A percentile compares a stretch with the other conserved stretches of the same genome.
Conservation (phyloP, 2,888 invertebrate species). For the Xestoiulus laeticollis region DNA sequence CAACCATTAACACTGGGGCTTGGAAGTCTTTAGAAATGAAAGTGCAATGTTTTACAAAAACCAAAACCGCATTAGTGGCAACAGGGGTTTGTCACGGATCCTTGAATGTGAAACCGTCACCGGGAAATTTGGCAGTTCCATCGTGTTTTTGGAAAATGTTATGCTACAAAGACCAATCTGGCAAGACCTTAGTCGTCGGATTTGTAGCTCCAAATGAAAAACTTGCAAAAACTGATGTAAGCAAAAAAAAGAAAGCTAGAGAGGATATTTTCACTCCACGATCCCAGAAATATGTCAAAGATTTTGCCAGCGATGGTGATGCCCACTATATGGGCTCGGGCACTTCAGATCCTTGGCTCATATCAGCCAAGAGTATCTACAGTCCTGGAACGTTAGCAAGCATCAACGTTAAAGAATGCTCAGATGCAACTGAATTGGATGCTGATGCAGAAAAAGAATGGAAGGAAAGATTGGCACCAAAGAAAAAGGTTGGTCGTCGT, state of each 20-base stretch:
- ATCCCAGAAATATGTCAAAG: background rate
- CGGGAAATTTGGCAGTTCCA: background rate
- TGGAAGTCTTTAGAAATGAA: background rate
- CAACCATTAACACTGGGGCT: background rate
- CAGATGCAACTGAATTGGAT: background rate
- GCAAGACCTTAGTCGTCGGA: background rate
- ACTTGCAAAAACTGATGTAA: background rate
- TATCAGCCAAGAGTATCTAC: background rate
- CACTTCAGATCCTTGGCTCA: background rate
- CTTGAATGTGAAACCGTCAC: background rate
- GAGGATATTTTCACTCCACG: background rate
- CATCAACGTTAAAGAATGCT: background rate
- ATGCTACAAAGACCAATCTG: background rate
- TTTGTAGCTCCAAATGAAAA: background rate
- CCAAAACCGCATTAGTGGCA: background rate
- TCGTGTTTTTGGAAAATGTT: constrained; percentile 10
- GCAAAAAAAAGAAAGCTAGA: background rate
- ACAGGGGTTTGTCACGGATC: background rate
- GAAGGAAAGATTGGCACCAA: background rate
- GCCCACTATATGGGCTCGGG: background rate
- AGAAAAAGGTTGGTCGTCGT: background rate
- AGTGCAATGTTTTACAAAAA: background rate
- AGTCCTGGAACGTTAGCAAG: background rate
- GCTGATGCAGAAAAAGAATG: background rate
- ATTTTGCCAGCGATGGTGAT: background rate